Base-by-base conservation (phyloP, 1,140 invertebrate genomes). In the Phthorimaea operculella region DNA sequence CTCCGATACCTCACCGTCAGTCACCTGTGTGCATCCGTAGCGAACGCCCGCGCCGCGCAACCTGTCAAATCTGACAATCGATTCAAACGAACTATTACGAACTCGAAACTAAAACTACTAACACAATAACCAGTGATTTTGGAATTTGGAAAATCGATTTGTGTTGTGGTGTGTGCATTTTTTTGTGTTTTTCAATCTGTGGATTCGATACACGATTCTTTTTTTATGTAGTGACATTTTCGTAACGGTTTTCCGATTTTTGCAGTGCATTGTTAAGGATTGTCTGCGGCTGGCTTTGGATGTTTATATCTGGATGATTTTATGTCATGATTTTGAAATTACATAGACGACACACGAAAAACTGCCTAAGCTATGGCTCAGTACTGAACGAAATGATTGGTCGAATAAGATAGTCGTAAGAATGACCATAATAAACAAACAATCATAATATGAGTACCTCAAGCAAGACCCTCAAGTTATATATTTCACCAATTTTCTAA, bases 1-100 rank as follows among this genome's bases (percentile, higher is more conserved):
- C 54, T 36, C 68, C 79, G 6, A 28, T 28, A 28, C 21, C 21
- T 28, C 21, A 28, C 21, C 21, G 21, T 28, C 21, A 84, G 80
- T 84, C 80, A 80, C 79, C 80, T 84, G 80, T 68, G 62, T 72
- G 70, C 69, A 55, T 55, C 69, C 77, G 77, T 64, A 58, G 57
- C 52, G 56, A 50, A 57, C 74, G 77, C 77, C 64, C 80, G 80
- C 80, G 75, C 73, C 57, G 55, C 62, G 39, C 55, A 39, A 60
- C 52, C 42, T 54, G 39, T 51, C 51, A 42, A 51, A 57, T 63
- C 63, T 67, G 34, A 34, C 60, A 76, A 58, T 61, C 59, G n/a
- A n/a, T n/a, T n/a, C n/a, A n/a, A n/a, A n/a, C 68, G 64, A 76
- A 74, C 48, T n/a, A 18, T 52, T 63, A 49, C 63, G 64, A 69